phyloP scores from a whole-genome alignment of 2,113 vertebrate species.

The Anser cygnoides region DNA sequence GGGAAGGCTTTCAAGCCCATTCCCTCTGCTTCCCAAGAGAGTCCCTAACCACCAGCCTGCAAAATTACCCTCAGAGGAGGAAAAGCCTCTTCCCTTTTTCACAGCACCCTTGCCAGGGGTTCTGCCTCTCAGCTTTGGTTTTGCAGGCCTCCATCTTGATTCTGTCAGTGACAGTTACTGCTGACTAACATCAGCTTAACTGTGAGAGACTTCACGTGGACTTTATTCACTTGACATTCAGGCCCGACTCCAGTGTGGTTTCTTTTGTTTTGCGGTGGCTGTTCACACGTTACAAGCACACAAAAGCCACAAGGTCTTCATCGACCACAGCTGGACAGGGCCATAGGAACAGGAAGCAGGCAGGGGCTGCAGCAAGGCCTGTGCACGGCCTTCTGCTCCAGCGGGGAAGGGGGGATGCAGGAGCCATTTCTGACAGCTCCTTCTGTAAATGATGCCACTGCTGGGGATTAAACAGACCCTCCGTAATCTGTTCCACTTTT shows the following conservation, averaged over 20 bases:
- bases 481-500: conserved; percentile 14
- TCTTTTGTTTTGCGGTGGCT: not conserved
- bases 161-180: not conserved
- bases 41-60: not conserved
- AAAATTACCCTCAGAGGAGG: not conserved
- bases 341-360: accelerated
- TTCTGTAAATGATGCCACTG: not conserved
- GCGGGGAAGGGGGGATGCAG: not conserved
- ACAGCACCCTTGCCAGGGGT: not conserved
- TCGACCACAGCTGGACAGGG: accelerated
- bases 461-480: conserved; percentile 4
- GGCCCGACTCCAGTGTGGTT: not conserved
- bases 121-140: not conserved
- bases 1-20: not conserved
- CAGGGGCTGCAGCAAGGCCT: accelerated
- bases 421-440: not conserved
- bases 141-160: not conserved
- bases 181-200: not conserved
- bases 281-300: not conserved
- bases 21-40: not conserved
- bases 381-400: not conserved
- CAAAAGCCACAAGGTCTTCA: not conserved
- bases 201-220: accelerated
- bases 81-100: not conserved
- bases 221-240: not conserved